Evolutionary conservation across 2,113 vertebrate genomes (phyloP).

Genomic region (Mesembrinibis cayennensis): DNA sequence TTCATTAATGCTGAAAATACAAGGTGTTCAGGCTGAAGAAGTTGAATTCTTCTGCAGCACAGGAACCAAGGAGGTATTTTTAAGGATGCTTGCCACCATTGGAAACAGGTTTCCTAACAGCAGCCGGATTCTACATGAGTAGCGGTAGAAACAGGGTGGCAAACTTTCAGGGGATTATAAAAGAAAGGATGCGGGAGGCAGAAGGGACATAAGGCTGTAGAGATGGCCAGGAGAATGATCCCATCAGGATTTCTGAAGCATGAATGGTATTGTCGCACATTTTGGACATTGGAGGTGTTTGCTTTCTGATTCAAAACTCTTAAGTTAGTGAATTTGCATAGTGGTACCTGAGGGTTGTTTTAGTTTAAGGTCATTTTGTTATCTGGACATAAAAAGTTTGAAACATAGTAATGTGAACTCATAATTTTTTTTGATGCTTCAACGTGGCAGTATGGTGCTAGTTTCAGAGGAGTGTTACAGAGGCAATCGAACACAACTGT

Average conservation of each 20-base stretch:
- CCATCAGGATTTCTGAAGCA: background rate
- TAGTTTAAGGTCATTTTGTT: background rate
- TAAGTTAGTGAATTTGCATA: background rate
- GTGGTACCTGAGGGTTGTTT: background rate
- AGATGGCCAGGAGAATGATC: background rate
- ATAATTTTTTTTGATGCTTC: background rate
- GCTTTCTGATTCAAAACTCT: background rate
- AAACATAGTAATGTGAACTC: background rate
- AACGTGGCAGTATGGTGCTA: background rate
- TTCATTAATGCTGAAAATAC: background rate
- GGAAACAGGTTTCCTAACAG: background rate
- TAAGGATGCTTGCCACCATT: background rate
- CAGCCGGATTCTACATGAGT: background rate
- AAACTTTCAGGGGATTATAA: background rate
- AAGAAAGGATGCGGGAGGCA: background rate
- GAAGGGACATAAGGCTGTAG: background rate
- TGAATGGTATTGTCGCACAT: rapidly evolving
- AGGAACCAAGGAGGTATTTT: background rate
- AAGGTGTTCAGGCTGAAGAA: background rate
- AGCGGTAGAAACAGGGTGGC: background rate
- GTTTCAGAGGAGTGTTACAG: background rate
- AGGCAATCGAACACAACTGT: background rate
- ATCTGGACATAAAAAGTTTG: background rate
- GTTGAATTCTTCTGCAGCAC: background rate
- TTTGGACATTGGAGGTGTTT: background rate